These are phyloP conservation scores for Caenorhabditis remanei DNA, from an alignment of 1,140 invertebrate genomes.

Conservation along the genomic window DNA sequence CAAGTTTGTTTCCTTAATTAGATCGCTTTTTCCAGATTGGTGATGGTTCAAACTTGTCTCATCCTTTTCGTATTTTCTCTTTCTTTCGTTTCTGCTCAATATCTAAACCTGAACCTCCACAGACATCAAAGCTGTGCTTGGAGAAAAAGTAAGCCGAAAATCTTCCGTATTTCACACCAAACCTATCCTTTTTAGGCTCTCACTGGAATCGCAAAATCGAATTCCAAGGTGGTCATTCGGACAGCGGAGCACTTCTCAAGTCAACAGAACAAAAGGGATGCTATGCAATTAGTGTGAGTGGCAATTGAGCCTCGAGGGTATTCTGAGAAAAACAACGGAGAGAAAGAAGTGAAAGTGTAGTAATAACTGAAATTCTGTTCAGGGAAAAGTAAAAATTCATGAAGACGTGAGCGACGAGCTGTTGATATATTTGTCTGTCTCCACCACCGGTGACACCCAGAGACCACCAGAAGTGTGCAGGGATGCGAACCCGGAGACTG, in stretches of 20 bases:
- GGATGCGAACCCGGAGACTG: conserved; percentile 45
- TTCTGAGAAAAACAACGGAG: neutral
- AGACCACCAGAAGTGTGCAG: conserved; percentile 57
- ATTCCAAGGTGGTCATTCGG: conserved; percentile 46
- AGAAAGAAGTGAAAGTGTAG: neutral
- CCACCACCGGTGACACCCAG: conserved; percentile 51
- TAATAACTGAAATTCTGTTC: neutral
- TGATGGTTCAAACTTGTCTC: conserved; percentile 26
- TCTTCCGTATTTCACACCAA: neutral
- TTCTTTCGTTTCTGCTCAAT: conserved; percentile 3
- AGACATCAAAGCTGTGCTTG: conserved; percentile 46
- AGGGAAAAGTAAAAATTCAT: conserved; percentile 58
- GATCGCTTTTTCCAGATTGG: neutral
- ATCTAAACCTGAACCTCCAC: conserved; percentile 34
- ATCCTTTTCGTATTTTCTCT: neutral
- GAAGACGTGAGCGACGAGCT: conserved; percentile 54
- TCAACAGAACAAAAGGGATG: conserved; percentile 49
- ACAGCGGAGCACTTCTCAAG: conserved; percentile 54
- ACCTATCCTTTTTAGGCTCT: neutral
- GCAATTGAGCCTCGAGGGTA: neutral
- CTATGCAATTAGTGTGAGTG: conserved; percentile 52
- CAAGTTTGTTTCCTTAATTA: neutral
- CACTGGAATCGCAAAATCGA: conserved; percentile 52
- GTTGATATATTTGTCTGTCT: conserved; percentile 54
- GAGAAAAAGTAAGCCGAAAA: conserved; percentile 19